These are phyloP conservation scores for Oxygymnocypris stewartii DNA, from an alignment of 2,113 vertebrate species.

Conservation along the genomic window DNA sequence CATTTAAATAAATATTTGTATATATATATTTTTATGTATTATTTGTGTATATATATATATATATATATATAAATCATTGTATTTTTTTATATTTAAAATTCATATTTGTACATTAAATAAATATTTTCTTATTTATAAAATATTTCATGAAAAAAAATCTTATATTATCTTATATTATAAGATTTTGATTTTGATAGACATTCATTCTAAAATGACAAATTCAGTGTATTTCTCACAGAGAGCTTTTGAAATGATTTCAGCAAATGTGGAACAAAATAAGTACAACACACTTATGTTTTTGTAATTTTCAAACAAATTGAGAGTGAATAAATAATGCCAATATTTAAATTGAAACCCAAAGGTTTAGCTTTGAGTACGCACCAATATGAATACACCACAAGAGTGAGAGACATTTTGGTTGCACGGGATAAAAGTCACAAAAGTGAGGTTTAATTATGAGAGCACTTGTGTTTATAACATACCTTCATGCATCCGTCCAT, in stretches of 20 bases:
- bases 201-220: neutral
- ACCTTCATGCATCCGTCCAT: neutral
- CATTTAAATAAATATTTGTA: no score
- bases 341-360: neutral
- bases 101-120: no score
- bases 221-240: neutral
- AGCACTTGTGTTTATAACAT: neutral
- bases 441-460: neutral
- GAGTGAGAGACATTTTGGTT: neutral
- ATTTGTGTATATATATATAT: no score
- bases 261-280: neutral
- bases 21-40: no score
- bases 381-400: neutral
- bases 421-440: neutral
- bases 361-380: neutral
- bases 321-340: neutral
- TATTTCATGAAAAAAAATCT: no score
- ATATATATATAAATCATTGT: no score
- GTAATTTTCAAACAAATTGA: neutral
- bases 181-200: neutral
- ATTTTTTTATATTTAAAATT: no score
- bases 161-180: no score
- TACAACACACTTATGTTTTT: neutral
- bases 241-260: neutral
- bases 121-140: no score